Evolutionary conservation across 2,113 vertebrate species (phyloP), one percentile per base, ranked within the genome.

Genomic region (Chiloscyllium plagiosum): DNA sequence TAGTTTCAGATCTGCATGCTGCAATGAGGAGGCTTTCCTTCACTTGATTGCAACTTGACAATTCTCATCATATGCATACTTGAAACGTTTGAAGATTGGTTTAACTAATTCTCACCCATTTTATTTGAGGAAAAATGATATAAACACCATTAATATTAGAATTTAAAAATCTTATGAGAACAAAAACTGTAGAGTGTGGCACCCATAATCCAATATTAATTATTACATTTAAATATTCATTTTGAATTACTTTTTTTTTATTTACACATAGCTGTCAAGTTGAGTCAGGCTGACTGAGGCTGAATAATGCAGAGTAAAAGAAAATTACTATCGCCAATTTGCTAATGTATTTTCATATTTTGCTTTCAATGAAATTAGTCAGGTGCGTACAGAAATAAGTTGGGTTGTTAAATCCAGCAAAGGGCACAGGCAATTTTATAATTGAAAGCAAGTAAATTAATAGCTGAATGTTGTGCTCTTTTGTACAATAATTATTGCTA

Each of bases 401-500:
- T 90, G 52, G 52, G 10, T 90, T 90, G 61, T 90, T 90, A 61
- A 90, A 90, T 33, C 50, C 87, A 90, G 87, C 50, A 90, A 90
- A 90, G 12, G 50, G 50, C 29, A 65, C 17, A n/a, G 26, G 56
- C 29, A 42, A 83, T 83, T 33, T 90, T 50, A 15, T 89, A 56
- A 29, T 56, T 61, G 26, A 33, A 90, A 90, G 52, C 87, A 90
- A 61, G 52, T 33, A 90, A 90, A 61, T 90, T 61, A 61, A 90
- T 61, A 90, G 56, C 26, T 90, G 50, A 90, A 61, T n/a, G 29
- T 90, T 56, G 50, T 61, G 87, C 87, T n/a, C 24, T 90, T 90
- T 29, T 90, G 87, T n/a, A 90, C 56, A 83, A 83, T 83, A 83
- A 83, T 22, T 47, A 83, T 83, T 90, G 17, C 10, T 61, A 90